Base-by-base conservation (phyloP, 1,140 invertebrate species). In the Thalassaphorura encarpata region DNA sequence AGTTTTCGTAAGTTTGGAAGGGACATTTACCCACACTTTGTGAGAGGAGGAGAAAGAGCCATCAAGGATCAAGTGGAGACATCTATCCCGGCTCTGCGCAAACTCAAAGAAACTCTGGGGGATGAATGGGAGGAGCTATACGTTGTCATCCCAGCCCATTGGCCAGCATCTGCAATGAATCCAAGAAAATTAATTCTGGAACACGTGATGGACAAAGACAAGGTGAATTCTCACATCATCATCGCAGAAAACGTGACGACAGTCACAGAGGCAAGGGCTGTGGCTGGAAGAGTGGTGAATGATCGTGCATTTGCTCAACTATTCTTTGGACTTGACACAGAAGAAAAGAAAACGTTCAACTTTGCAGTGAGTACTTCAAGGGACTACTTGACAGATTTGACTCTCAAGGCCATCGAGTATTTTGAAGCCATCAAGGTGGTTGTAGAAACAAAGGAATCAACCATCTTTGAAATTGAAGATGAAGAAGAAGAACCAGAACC, bases 281-380 rank as follows among this genome's bases (percentile, higher is more conserved):
- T 43, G 2, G 18, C 47, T 5, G 53, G 53, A 23, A 46, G 53
- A 21, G 24, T 54, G 15, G 41, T 54, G 24, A 29, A 42, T 2
- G 53, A 54, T 29, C 13, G 53, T 27, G 53, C 53, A 6, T 6
- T 53, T 4, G 51, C 51, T 16, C 51, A 53, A 27, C 24, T 51
- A 29, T 15, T 48, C 5, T 40, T 36, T 19, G 50, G 50, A n/a
- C n/a, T n/a, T n/a, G n/a, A n/a, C n/a, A n/a, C n/a, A n/a, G n/a
- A n/a, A n/a, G n/a, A n/a, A n/a, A n/a, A n/a, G n/a, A n/a, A n/a
- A n/a, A n/a, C n/a, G n/a, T n/a, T n/a, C n/a, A n/a, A n/a, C n/a
- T n/a, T n/a, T n/a, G n/a, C n/a, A n/a, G n/a, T n/a, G n/a, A n/a
- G n/a, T n/a, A n/a, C n/a, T n/a, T n/a, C n/a, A n/a, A n/a, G n/a